Conservation (phyloP, 1,140 invertebrate species). For the Heliconius hermathena region DNA sequence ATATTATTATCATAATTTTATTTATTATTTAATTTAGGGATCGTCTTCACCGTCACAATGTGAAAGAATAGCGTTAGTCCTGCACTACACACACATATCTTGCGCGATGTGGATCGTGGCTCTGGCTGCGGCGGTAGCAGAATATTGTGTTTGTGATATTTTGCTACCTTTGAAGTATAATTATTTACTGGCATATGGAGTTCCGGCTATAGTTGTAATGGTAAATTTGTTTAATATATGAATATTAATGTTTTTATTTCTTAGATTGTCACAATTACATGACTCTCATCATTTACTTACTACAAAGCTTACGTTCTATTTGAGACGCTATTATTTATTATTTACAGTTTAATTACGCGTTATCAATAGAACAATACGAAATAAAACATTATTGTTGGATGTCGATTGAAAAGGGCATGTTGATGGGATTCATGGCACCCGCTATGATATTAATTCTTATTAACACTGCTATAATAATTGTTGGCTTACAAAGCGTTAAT, state of each 20-base stretch:
- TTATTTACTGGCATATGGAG: slow-evolving; percentile 81
- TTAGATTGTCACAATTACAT: too few relatives aligned
- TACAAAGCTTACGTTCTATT: background rate
- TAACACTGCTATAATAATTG: slow-evolving; percentile 80
- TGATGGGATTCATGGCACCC: slow-evolving; percentile 87
- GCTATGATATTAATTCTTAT: slow-evolving; percentile 85
- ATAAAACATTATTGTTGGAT: slow-evolving; percentile 88
- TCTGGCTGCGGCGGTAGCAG: slow-evolving; percentile 63
- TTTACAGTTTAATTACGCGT: slow-evolving; percentile 82
- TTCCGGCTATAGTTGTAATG: slow-evolving; percentile 82
- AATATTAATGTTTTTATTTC: too few relatives aligned
- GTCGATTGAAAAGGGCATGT: slow-evolving; percentile 87
- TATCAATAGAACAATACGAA: slow-evolving; percentile 86
- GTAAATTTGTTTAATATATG: slow-evolving; percentile 62
- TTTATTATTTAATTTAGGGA: slow-evolving; percentile 68
- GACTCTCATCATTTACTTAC: background rate
- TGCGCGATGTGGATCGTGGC: slow-evolving; percentile 85
- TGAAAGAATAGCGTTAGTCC: slow-evolving; percentile 84
- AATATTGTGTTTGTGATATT: slow-evolving; percentile 66
- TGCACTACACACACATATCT: slow-evolving; percentile 87
- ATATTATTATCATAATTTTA: background rate
- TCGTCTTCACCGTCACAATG: slow-evolving; percentile 83
- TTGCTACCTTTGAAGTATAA: slow-evolving; percentile 75
- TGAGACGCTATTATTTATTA: background rate
- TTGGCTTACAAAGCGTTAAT: slow-evolving; percentile 71